A percentile compares a stretch with the other conserved stretches of the same genome.
Conservation (phyloP, 1,140 invertebrate genomes). For the Caerostris darwini region DNA sequence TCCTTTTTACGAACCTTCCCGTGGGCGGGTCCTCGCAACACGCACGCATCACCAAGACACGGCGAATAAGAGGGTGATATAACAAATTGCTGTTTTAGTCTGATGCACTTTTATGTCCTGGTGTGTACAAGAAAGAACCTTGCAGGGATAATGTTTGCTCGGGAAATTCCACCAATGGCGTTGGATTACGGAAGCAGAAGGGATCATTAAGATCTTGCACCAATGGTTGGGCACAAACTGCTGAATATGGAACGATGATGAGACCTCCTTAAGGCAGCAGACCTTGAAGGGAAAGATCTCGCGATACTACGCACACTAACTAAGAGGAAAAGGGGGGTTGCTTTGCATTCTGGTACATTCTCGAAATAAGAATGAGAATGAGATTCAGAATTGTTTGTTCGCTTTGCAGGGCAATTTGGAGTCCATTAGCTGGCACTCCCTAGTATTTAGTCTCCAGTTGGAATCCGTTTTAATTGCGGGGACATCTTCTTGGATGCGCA, state of each 20-base stretch:
- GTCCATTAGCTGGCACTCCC: slow-evolving; percentile 66
- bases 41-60: slow-evolving; percentile 29
- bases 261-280: neutral
- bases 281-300: slow-evolving; percentile 63
- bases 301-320: neutral
- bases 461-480: slow-evolving; percentile 56
- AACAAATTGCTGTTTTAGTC: slow-evolving; percentile 68
- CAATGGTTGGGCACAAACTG: slow-evolving; percentile 40
- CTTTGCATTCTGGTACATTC: slow-evolving; percentile 49
- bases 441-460: slow-evolving; percentile 22
- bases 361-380: slow-evolving; percentile 10
- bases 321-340: neutral
- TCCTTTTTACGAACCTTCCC: slow-evolving; percentile 17
- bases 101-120: slow-evolving; percentile 50
- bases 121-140: neutral
- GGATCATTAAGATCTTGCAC: slow-evolving; percentile 43
- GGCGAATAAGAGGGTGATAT: slow-evolving; percentile 19
- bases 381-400: slow-evolving; percentile 37
- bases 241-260: slow-evolving; percentile 48
- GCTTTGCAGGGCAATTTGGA: slow-evolving; percentile 37
- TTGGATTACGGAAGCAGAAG: slow-evolving; percentile 52
- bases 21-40: slow-evolving; percentile 63
- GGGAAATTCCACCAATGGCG: slow-evolving; percentile 66
- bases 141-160: slow-evolving; percentile 49
- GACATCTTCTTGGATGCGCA: slow-evolving; percentile 17